A percentile compares a stretch with the other conserved stretches of the same genome.
Conservation (phyloP, 1,140 invertebrate species). For the Trialeurodes vaporariorum region DNA sequence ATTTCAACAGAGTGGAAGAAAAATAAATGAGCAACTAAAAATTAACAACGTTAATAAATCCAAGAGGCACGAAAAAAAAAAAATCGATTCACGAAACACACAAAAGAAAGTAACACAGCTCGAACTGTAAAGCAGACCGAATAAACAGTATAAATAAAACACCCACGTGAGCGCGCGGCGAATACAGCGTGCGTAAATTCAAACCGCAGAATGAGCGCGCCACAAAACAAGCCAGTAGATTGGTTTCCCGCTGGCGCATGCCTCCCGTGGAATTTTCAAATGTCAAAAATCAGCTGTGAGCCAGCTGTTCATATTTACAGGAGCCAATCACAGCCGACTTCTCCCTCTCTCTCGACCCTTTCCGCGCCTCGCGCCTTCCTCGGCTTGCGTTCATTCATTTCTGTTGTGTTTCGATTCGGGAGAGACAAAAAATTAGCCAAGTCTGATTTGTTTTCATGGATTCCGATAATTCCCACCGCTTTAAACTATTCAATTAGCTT, state of each 20-base stretch:
- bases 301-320: background rate
- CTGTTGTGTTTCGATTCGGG: background rate
- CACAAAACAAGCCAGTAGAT: background rate
- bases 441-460: too few species aligned
- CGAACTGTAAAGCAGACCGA: too few species aligned
- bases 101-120: too few species aligned
- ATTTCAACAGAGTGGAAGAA: too few species aligned
- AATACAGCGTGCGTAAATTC: background rate
- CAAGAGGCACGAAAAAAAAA: too few species aligned
- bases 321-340: background rate
- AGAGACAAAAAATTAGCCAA: too few species aligned
- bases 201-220: background rate
- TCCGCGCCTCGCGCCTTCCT: background rate
- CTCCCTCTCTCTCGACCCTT: background rate
- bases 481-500: too few species aligned
- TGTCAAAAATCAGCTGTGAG: background rate
- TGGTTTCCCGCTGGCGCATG: background rate
- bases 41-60: too few species aligned
- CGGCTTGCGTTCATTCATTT: background rate
- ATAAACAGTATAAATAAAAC: too few species aligned
- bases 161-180: background rate
- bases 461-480: too few species aligned
- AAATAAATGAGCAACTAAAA: too few species aligned
- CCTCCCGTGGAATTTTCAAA: background rate
- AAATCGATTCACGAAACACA: too few species aligned